Evolutionary conservation across 2,797 vertebrate genomes (phyloP).

Genomic region (Sphaeramia orbicularis): DNA sequence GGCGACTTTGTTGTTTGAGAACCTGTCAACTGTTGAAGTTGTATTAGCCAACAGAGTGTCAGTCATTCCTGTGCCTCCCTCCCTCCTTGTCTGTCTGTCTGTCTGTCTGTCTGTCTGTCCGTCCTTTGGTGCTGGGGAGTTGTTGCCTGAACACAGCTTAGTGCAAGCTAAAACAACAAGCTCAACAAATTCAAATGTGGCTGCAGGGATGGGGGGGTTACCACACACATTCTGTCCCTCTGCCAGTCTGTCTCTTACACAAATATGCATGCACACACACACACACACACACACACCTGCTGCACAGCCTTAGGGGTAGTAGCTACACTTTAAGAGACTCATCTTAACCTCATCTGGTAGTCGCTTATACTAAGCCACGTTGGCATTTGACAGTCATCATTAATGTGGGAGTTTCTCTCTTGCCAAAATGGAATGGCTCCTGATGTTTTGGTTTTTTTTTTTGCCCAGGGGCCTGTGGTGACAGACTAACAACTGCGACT

Average conservation of each 20-base stretch:
- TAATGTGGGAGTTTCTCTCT: conserved; percentile 59
- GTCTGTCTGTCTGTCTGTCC: too few relatives aligned
- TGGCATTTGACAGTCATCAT: conserved; percentile 65
- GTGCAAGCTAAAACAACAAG: conserved; percentile 81
- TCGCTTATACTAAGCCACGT: conserved; percentile 56
- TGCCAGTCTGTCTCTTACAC: conserved; percentile 49
- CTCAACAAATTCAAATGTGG: conserved; percentile 77
- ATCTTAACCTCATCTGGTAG: conserved; percentile 54
- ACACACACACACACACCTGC: conserved; percentile 72
- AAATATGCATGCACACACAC: conserved; percentile 48
- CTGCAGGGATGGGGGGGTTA: conserved; percentile 38
- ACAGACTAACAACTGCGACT: conserved; percentile 61
- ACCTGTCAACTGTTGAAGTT: conserved; percentile 61
- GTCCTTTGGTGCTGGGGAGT: conserved; percentile 21
- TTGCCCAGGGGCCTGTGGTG: conserved; percentile 48
- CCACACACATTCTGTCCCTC: conserved; percentile 46
- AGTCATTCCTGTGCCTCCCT: conserved; percentile 54
- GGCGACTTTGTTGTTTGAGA: conserved; percentile 55
- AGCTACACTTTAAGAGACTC: conserved; percentile 41
- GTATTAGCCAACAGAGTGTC: conserved; percentile 58
- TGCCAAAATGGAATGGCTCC: conserved; percentile 53
- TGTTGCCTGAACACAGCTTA: conserved; percentile 58
- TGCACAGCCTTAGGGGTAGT: conserved; percentile 37
- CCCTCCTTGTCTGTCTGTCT: too few relatives aligned
- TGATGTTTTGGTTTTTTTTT: too few relatives aligned